Conservation (phyloP, 2,113 vertebrate genomes). For the Himantopus leucocephalus region DNA sequence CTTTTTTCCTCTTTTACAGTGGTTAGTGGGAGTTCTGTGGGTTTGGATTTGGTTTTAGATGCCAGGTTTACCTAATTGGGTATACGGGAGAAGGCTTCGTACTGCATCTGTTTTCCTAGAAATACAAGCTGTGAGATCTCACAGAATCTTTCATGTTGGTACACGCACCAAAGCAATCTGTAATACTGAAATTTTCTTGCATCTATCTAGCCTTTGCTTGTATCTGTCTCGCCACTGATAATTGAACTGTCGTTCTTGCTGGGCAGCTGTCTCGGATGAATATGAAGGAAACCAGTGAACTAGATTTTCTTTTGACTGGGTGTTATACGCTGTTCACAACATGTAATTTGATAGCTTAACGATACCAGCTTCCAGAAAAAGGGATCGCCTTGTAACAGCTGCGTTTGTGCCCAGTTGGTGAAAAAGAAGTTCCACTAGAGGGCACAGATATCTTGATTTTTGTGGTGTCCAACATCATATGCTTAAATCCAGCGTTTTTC, state of each 20-base stretch:
- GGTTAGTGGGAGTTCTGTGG: background rate
- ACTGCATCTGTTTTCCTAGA: background rate
- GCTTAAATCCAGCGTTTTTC: background rate
- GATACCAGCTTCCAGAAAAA: background rate
- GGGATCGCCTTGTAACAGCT: accelerated
- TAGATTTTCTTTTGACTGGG: background rate
- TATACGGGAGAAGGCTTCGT: background rate
- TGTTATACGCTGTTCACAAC: accelerated
- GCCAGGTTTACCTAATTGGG: background rate
- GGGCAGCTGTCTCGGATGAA: background rate
- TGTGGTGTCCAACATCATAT: background rate
- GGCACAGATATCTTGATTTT: conserved; percentile 33
- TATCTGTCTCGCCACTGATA: background rate
- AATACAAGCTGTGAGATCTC: background rate
- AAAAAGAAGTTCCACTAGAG: conserved; percentile 45
- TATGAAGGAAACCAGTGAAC: background rate
- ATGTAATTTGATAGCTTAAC: background rate
- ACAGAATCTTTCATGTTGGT: background rate
- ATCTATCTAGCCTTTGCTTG: background rate
- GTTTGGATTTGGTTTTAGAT: background rate
- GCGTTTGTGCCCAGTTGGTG: background rate
- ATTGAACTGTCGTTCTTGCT: background rate
- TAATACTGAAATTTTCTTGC: background rate
- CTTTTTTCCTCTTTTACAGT: background rate
- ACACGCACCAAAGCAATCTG: accelerated